Evolutionary conservation across 2,113 vertebrate species (phyloP).

Genomic region (Leucoraja erinaceus): DNA sequence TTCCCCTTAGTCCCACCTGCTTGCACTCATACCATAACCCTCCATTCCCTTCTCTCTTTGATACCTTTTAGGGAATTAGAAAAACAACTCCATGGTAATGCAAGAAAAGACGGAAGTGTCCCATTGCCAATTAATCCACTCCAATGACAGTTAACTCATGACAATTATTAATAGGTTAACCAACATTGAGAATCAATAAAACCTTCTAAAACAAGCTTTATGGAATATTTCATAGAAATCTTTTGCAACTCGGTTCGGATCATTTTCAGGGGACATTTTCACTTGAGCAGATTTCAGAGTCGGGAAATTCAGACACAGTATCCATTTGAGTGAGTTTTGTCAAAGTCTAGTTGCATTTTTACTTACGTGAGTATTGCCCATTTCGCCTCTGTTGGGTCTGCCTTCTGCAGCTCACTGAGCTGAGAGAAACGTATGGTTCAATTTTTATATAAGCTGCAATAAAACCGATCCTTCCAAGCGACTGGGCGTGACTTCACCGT

Average conservation of each 20-base stretch:
- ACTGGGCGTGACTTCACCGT: not conserved
- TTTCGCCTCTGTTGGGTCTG: not conserved
- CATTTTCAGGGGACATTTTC: not conserved
- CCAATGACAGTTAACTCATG: no score
- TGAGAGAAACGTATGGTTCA: not conserved
- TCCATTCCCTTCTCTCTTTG: no score
- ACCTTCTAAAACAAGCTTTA: not conserved
- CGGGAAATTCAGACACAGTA: not conserved
- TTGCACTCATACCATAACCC: no score
- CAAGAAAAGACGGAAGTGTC: no score
- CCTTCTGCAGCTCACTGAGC: not conserved
- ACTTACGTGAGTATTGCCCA: slow-evolving; percentile 31
- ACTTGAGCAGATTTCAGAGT: not conserved
- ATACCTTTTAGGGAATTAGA: no score
- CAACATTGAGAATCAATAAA: not conserved
- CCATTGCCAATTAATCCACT: no score
- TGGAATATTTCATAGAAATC: not conserved
- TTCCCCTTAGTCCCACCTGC: no score
- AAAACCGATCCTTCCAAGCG: not conserved
- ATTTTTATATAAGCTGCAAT: slow-evolving; percentile 15
- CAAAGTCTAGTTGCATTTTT: no score
- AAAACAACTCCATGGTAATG: no score
- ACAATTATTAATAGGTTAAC: not conserved
- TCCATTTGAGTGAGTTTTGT: not conserved
- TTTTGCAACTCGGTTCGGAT: not conserved